Percentiles rank a stretch among this genome's conserved stretches.
Evolutionary conservation across 2,888 invertebrate species (phyloP).

Genomic region (Agapetus fuscipes): DNA sequence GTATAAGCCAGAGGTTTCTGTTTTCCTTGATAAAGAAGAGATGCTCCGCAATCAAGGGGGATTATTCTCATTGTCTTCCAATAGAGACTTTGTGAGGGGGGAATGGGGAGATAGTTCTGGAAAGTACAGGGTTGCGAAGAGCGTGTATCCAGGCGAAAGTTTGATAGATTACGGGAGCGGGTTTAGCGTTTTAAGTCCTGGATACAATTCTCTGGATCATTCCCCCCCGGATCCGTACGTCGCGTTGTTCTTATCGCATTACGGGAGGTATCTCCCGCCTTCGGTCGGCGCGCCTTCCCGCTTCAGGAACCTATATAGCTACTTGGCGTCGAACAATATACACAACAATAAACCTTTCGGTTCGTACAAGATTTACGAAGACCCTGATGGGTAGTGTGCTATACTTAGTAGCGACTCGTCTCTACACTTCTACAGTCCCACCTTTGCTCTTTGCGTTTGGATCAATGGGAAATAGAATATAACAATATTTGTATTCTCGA

Average conservation of each 20-base stretch:
- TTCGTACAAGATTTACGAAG: conserved; percentile 43
- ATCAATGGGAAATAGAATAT: no score
- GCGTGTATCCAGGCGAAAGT: conserved; percentile 18
- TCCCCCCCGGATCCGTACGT: conserved; percentile 48
- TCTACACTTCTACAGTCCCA: no score
- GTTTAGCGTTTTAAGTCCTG: conserved; percentile 17
- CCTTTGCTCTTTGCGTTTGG: no score
- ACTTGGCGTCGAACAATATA: conserved; percentile 53
- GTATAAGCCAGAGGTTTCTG: no score
- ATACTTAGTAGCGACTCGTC: no score
- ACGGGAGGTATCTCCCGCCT: conserved; percentile 47
- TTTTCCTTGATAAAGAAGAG: no score
- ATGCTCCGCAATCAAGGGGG: no score
- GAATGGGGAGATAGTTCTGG: no score
- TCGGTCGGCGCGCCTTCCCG: conserved; percentile 23
- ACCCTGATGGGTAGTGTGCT: conserved; percentile 24
- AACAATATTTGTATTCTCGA: no score
- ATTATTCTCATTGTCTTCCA: no score
- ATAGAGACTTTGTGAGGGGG: no score
- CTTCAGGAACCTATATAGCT: conserved; percentile 48
- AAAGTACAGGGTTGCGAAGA: conserved; percentile 7
- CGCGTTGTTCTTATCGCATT: conserved; percentile 52
- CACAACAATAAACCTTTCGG: conserved; percentile 58
- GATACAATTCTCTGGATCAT: conserved; percentile 47
- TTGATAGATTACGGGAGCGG: background rate